phyloP scores from a whole-genome alignment of 2,888 invertebrate species.

The Zele albiditarsus region DNA sequence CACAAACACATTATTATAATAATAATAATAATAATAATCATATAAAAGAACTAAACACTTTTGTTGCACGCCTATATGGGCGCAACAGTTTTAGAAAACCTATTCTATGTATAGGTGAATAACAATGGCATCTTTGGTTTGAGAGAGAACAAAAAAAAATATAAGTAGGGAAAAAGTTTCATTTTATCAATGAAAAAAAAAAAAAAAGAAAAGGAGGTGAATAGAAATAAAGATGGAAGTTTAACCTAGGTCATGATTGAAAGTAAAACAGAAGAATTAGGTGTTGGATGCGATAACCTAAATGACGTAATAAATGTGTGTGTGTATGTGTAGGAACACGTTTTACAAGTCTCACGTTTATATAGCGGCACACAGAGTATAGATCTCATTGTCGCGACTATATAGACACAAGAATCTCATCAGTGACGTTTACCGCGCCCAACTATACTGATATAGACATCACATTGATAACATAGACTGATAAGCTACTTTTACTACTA shows the following conservation, averaged over 20 bases:
- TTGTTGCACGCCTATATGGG: background rate
- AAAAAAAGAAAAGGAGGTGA: background rate
- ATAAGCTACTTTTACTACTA: background rate
- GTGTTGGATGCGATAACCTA: background rate
- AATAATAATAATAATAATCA: background rate
- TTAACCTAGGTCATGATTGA: background rate
- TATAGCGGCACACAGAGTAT: background rate
- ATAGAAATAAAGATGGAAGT: too few relatives aligned
- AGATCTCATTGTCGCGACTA: conserved; percentile 3
- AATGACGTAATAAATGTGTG: background rate
- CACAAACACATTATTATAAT: background rate
- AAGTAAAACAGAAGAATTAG: background rate
- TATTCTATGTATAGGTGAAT: too few relatives aligned
- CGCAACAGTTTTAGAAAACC: background rate
- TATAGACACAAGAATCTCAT: conserved; percentile 3
- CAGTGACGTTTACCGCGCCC: background rate
- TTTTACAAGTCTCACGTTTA: background rate
- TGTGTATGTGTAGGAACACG: background rate
- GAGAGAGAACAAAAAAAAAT: too few relatives aligned
- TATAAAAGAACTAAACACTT: background rate
- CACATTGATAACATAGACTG: background rate
- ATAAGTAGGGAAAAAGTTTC: too few relatives aligned
- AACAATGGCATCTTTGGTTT: too few relatives aligned
- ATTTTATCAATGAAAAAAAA: background rate
- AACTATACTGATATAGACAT: background rate